Percentiles rank a stretch among this genome's conserved stretches.
Evolutionary conservation across 2,888 invertebrate genomes (phyloP).

Genomic region (Pachliopta kotzebuea): DNA sequence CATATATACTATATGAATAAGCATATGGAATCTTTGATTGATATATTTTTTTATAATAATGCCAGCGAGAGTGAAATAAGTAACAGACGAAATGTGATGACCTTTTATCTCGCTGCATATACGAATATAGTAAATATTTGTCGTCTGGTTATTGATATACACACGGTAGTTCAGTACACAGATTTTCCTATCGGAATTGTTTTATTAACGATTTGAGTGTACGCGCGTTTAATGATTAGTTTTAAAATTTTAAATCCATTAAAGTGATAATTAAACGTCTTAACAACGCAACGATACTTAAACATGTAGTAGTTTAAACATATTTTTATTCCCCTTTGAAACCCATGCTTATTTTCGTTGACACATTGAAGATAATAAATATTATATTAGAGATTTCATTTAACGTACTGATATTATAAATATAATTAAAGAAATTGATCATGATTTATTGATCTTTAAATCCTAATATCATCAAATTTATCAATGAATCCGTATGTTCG

Average conservation of each 20-base stretch:
- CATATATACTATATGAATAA: no score
- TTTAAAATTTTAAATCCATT: slow-evolving; percentile 11
- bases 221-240: background rate
- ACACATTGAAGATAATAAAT: background rate
- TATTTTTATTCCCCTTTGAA: background rate
- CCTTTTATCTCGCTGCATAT: slow-evolving; percentile 14
- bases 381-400: no score
- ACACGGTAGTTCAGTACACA: background rate
- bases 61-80: background rate
- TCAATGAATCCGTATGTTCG: no score
- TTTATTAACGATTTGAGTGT: slow-evolving; percentile 9
- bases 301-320: background rate
- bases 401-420: no score
- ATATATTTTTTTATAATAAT: background rate
- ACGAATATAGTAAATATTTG: slow-evolving; percentile 22
- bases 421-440: background rate
- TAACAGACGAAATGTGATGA: slow-evolving; percentile 10
- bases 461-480: no score
- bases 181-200: slow-evolving; percentile 9
- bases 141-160: slow-evolving; percentile 15
- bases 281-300: background rate
- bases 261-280: slow-evolving; percentile 9
- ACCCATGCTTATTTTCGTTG: background rate
- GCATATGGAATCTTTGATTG: background rate
- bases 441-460: no score